Conservation (phyloP, 2,888 invertebrate genomes). For the Eupeodes luniger region DNA sequence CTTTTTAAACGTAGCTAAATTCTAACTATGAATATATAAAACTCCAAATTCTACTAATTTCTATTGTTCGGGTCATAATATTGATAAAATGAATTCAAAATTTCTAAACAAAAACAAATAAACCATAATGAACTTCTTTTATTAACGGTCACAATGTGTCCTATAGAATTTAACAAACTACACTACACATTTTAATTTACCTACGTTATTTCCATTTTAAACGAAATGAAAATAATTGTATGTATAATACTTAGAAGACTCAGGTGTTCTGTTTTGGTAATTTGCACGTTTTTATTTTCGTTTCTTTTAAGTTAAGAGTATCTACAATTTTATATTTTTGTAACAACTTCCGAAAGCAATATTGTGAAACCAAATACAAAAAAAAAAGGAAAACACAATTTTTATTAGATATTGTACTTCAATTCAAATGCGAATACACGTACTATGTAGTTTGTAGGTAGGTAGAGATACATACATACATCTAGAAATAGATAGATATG, state of each 20-base stretch:
- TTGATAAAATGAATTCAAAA: constrained; percentile 20
- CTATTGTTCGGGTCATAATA: neutral
- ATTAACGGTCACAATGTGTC: constrained; percentile 4
- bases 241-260: neutral
- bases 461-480: neutral
- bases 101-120: neutral
- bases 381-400: constrained; percentile 33
- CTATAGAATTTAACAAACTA: neutral
- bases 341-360: constrained; percentile 65
- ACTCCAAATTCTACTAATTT: neutral
- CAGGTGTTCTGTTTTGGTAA: constrained; percentile 48
- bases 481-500: too few species aligned
- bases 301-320: neutral
- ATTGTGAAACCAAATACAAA: constrained; percentile 48
- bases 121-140: constrained; percentile 28
- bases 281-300: constrained; percentile 33
- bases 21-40: constrained; percentile 22
- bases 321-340: constrained; percentile 10
- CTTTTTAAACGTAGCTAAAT: neutral
- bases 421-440: constrained; percentile 49
- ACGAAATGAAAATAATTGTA: neutral
- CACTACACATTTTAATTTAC: constrained; percentile 10
- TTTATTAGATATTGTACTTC: constrained; percentile 43
- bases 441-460: neutral
- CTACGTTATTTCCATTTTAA: constrained; percentile 21